Conservation (phyloP, 37 sponge, comb jelly and placozoan genomes). For the Agelas oroides region DNA sequence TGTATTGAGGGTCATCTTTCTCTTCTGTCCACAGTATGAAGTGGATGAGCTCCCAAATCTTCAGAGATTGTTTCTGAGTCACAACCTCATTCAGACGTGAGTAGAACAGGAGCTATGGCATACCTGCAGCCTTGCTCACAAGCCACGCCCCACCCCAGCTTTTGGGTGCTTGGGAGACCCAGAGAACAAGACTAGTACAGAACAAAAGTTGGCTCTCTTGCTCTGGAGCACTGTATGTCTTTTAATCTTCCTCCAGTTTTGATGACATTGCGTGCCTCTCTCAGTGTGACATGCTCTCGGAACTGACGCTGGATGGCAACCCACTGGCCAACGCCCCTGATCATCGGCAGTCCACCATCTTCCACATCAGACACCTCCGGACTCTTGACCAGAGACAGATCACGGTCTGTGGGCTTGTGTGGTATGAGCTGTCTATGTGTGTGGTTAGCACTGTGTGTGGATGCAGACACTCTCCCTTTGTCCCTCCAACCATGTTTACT, state of each 20-base stretch:
- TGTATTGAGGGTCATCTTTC: no score
- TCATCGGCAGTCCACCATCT: slow-evolving; percentile 43
- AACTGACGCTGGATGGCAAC: slow-evolving; percentile 78
- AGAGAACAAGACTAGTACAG: no score
- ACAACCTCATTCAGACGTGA: slow-evolving; percentile 86
- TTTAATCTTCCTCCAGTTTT: slow-evolving; percentile 25
- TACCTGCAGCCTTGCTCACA: neutral
- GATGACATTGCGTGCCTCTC: slow-evolving; percentile 56
- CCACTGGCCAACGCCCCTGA: slow-evolving; percentile 67
- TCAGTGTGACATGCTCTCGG: slow-evolving; percentile 36
- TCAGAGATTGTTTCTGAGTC: slow-evolving; percentile 90
- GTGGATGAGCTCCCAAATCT: slow-evolving; percentile 83
- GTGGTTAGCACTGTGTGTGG: neutral
- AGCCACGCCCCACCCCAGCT: no score
- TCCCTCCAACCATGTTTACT: no score
- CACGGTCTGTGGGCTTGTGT: slow-evolving; percentile 3
- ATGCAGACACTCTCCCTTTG: no score
- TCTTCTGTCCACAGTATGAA: slow-evolving; percentile 67
- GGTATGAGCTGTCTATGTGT: neutral
- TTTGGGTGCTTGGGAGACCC: no score
- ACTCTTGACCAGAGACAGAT: slow-evolving; percentile 56
- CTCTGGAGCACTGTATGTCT: no score
- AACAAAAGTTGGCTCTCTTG: no score
- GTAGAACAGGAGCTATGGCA: neutral
- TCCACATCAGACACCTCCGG: slow-evolving; percentile 39